These are phyloP conservation scores for Myotis vivesi DNA, from an alignment of 2,797 vertebrate species.

Conservation along the genomic window DNA sequence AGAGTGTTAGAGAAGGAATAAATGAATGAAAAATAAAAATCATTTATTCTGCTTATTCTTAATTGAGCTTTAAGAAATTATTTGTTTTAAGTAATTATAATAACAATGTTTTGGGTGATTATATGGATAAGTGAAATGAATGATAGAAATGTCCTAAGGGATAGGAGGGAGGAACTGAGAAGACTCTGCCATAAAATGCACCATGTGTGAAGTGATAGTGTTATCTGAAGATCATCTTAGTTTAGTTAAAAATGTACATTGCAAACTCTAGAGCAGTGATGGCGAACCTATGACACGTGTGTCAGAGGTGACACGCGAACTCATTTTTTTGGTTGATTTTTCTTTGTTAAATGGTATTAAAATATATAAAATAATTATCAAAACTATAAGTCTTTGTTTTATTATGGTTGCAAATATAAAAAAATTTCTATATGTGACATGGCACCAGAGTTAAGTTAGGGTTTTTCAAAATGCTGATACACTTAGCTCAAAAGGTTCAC, in stretches of 20 bases:
- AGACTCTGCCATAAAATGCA: not conserved
- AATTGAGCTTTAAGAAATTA: not conserved
- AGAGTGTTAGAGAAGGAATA: not conserved
- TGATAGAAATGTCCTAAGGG: not conserved
- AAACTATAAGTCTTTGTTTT: too few relatives aligned
- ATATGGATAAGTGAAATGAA: not conserved
- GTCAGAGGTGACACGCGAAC: too few relatives aligned
- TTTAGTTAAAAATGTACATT: not conserved
- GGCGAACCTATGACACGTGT: too few relatives aligned
- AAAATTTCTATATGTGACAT: too few relatives aligned
- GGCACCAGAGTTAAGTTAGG: too few relatives aligned
- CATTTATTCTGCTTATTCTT: not conserved
- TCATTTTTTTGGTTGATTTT: too few relatives aligned
- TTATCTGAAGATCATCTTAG: not conserved
- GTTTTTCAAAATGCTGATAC: too few relatives aligned
- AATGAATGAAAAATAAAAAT: not conserved
- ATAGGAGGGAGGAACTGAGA: not conserved
- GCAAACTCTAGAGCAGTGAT: too few relatives aligned
- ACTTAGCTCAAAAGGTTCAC: too few relatives aligned
- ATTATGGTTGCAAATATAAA: too few relatives aligned
- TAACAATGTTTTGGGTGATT: not conserved
- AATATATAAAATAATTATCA: too few relatives aligned
- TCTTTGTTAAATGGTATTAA: too few relatives aligned
- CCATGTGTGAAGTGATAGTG: not conserved
- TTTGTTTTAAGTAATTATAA: not conserved